Evolutionary conservation across 2,797 vertebrate species (phyloP), one percentile per base, ranked within the genome.

Genomic region (Psittacula derbiana): DNA sequence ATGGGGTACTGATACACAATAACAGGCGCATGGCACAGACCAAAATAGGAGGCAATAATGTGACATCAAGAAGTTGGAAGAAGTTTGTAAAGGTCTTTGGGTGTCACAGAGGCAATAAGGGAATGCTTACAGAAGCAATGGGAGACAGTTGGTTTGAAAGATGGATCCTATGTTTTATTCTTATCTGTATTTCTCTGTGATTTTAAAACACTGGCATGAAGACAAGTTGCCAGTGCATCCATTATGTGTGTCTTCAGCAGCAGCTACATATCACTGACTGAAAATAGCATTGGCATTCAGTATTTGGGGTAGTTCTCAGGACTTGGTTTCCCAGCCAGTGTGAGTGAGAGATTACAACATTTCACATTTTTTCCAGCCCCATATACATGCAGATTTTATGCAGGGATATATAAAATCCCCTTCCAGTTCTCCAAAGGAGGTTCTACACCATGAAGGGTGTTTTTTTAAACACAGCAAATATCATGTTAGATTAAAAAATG

Each of bases 201-300:
- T 84, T 94, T 82, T 91, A 84, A 92, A 92, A 92, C 36, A 52
- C 2, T 55, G 57, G 12, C 74, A 95, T 64, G 69, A 88, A 95
- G 64, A 91, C 69, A 66, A 94, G 84, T 17, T 95, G 74, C 71
- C 81, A 73, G 33, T 1, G 2, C 74, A 94, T 86, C 46, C 78
- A 80, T 82, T 83, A 87, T 30, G 74, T 17, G 21, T 6, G 5
- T 71, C 53, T 46, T 66, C 75, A 86, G 71, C 83, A 95, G 64
- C 70, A 91, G 55, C 62, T 74, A 74, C 33, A 25, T n/a, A 72
- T 25, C 80, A 52, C 7, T 80, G 66, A 66, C 73, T 80, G 80
- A 94, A 94, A 95, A 96, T 64, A 95, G 69, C 8, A 1, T 2
- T 90, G 93, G 83, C 90, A 95, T 92, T 90, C 75, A 76, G 60